These are phyloP conservation scores for Andrena haemorrhoa DNA, from an alignment of 2,888 invertebrate species.

Conservation along the genomic window DNA sequence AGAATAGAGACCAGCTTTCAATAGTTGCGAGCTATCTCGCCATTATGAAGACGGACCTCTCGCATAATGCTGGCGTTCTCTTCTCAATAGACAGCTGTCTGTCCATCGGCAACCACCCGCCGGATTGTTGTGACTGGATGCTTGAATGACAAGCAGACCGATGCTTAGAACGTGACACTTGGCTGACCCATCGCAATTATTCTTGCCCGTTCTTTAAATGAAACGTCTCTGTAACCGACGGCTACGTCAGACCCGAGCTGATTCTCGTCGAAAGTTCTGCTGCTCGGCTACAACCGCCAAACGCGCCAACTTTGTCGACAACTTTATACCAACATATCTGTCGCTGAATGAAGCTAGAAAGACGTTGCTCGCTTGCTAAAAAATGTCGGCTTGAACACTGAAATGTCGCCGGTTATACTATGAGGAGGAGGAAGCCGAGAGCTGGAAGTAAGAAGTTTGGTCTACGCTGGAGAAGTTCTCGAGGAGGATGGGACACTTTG, in stretches of 20 bases:
- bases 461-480: constrained; percentile 5
- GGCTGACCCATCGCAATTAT: constrained; percentile 51
- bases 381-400: too few species aligned
- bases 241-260: neutral
- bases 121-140: constrained; percentile 75
- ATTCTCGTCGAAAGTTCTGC: neutral
- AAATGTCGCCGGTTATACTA: too few species aligned
- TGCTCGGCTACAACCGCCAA: too few species aligned
- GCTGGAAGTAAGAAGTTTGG: neutral
- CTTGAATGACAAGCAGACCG: constrained; percentile 77
- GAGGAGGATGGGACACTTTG: constrained; percentile 22
- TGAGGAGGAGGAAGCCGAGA: neutral
- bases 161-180: constrained; percentile 69
- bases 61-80: constrained; percentile 41
- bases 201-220: constrained; percentile 37
- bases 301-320: too few species aligned
- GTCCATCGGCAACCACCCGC: constrained; percentile 68
- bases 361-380: neutral
- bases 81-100: constrained; percentile 70
- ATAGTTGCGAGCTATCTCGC: constrained; percentile 51
- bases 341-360: neutral
- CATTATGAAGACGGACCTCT: constrained; percentile 58
- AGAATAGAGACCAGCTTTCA: constrained; percentile 49
- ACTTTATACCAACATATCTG: too few species aligned
- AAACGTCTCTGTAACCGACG: constrained; percentile 26